Percentiles rank a stretch among this genome's conserved stretches.
phyloP scores from a whole-genome alignment of 2,797 vertebrate species.

The Heliangelus exortis region DNA sequence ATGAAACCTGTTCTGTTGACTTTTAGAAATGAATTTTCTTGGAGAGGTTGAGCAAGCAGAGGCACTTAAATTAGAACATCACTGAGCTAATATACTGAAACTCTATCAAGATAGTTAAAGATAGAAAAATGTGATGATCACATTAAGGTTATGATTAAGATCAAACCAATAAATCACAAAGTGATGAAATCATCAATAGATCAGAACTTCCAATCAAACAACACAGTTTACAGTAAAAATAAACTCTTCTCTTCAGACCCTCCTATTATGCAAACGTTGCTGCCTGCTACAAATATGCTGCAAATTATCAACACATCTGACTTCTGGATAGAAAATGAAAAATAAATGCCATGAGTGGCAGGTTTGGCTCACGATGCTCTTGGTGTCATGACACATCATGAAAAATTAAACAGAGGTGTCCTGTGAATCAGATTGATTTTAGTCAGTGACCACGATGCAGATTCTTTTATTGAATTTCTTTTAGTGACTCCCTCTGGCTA shows the following conservation, averaged over 20 bases:
- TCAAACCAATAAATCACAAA: conserved; percentile 4
- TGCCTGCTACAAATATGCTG: conserved; percentile 31
- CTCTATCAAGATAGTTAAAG: conserved; percentile 29
- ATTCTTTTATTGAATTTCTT: conserved; percentile 46
- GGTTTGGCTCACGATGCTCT: conserved; percentile 46
- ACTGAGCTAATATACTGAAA: conserved; percentile 12
- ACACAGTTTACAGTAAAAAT: background rate
- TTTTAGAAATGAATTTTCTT: conserved; percentile 48
- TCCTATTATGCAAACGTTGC: conserved; percentile 17
- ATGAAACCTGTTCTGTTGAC: conserved; percentile 31
- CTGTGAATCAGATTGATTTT: conserved; percentile 34
- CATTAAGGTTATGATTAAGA: conserved; percentile 14
- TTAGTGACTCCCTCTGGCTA: background rate
- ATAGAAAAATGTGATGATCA: background rate
- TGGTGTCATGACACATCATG: conserved; percentile 38
- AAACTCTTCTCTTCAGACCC: background rate
- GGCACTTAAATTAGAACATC: conserved; percentile 32
- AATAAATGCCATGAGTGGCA: conserved; percentile 65
- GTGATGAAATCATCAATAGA: background rate
- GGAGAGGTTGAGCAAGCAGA: conserved; percentile 43
- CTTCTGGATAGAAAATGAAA: conserved; percentile 58
- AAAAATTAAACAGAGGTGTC: conserved; percentile 57
- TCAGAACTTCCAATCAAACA: background rate
- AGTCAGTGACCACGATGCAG: background rate
- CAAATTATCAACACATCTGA: conserved; percentile 59